phyloP scores from a whole-genome alignment of 2,797 vertebrate genomes.

The Chelon auratus region DNA sequence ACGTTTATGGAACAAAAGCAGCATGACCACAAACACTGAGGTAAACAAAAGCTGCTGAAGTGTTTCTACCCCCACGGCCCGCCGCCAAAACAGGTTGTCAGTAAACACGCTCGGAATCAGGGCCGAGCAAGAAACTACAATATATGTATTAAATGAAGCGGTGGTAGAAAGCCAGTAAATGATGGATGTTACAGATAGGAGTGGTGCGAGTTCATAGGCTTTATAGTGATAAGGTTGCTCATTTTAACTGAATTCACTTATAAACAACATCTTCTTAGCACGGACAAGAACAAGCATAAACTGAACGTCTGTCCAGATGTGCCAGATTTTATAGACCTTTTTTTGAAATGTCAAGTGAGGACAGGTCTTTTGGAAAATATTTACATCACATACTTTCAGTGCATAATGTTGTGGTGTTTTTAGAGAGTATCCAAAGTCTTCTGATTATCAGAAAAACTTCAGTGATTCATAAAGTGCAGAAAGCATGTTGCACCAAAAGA shows the following conservation, averaged over 20 bases:
- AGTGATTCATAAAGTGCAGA: too few relatives aligned
- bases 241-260: not conserved
- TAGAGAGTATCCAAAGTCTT: too few relatives aligned
- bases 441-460: too few relatives aligned
- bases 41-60: slow-evolving; percentile 33
- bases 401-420: too few relatives aligned
- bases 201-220: not conserved
- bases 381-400: too few relatives aligned
- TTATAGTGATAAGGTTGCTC: not conserved
- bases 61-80: slow-evolving; percentile 51
- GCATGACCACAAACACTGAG: slow-evolving; percentile 48
- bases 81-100: slow-evolving; percentile 52
- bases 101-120: slow-evolving; percentile 64
- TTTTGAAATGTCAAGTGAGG: too few relatives aligned
- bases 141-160: not conserved
- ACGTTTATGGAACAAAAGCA: slow-evolving; percentile 42
- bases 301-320: too few relatives aligned
- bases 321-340: too few relatives aligned
- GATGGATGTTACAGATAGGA: not conserved
- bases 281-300: not conserved
- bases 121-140: slow-evolving; percentile 19
- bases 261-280: not conserved
- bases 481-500: too few relatives aligned
- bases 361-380: too few relatives aligned
- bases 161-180: not conserved